Evolutionary conservation across 2,113 vertebrate genomes (phyloP).

Genomic region (Mesocricetus auratus): DNA sequence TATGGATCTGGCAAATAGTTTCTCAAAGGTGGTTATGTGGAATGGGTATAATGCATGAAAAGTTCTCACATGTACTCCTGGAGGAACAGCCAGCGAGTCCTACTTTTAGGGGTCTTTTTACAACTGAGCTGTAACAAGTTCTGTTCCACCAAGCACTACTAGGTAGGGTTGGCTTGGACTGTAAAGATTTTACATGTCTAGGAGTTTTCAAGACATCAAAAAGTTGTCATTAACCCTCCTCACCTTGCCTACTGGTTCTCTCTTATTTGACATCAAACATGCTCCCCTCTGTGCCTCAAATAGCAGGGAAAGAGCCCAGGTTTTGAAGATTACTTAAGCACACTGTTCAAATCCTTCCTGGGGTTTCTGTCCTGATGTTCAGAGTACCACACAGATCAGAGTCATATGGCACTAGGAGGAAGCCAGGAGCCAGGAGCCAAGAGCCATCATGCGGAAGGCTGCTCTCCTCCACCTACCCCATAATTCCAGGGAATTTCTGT

Average conservation of each 20-base stretch:
- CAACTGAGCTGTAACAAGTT: neutral
- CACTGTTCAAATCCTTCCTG: neutral
- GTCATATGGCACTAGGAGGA: neutral
- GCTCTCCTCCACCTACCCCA: neutral
- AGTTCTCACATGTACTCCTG: neutral
- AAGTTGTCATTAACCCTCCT: conserved; percentile 17
- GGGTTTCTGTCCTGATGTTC: neutral
- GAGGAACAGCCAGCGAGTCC: neutral
- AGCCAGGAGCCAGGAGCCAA: neutral
- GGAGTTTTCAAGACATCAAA: neutral
- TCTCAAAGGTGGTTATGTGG: neutral
- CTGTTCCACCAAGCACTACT: neutral
- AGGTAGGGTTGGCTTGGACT: neutral
- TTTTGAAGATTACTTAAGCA: neutral
- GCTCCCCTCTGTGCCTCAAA: neutral
- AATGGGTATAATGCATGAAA: neutral
- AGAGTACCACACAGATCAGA: neutral
- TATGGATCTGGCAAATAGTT: neutral
- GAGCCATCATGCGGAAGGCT: neutral
- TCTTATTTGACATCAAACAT: neutral
- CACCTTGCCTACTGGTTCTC: neutral
- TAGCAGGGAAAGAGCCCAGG: neutral
- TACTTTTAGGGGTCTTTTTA: neutral
- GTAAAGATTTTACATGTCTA: neutral
- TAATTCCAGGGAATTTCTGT: neutral